These are phyloP conservation scores for Nestor notabilis DNA, from an alignment of 2,113 vertebrate genomes.

Conservation along the genomic window DNA sequence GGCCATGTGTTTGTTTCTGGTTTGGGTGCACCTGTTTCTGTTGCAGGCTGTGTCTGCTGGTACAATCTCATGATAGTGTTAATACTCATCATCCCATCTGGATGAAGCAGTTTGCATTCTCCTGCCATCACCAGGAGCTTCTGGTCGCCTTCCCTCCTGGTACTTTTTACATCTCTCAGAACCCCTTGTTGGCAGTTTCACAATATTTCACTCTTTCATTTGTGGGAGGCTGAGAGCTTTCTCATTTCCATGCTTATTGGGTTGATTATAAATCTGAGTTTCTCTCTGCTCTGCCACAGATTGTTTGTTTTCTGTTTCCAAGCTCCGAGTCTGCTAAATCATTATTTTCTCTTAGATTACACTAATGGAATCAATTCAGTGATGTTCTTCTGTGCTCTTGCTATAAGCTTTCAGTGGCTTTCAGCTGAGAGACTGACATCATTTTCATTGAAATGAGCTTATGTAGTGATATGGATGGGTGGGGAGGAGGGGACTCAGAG, in stretches of 20 bases:
- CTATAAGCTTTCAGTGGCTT: slow-evolving; percentile 41
- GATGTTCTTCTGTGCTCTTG: neutral
- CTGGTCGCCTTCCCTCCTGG: neutral
- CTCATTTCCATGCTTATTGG: neutral
- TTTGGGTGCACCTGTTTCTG: neutral
- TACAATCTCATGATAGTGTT: neutral
- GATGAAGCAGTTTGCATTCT: neutral
- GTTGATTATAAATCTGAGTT: neutral
- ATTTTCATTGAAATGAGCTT: slow-evolving; percentile 9
- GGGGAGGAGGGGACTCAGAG: neutral
- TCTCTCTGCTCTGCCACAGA: neutral
- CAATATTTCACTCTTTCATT: neutral
- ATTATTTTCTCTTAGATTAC: slow-evolving; percentile 35
- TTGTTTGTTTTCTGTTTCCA: slow-evolving; percentile 42
- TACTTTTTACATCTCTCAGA: neutral
- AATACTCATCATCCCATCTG: neutral
- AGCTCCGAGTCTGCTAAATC: neutral
- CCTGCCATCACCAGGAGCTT: neutral
- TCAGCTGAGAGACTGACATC: slow-evolving; percentile 12
- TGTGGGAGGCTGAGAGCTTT: neutral
- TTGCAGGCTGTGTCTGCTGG: neutral
- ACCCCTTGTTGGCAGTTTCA: neutral
- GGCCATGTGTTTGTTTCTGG: neutral
- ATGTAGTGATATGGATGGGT: neutral
- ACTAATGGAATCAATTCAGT: slow-evolving; percentile 47